Evolutionary conservation across 2,113 vertebrate species (phyloP).

Genomic region (Tricholaema leucomelas): DNA sequence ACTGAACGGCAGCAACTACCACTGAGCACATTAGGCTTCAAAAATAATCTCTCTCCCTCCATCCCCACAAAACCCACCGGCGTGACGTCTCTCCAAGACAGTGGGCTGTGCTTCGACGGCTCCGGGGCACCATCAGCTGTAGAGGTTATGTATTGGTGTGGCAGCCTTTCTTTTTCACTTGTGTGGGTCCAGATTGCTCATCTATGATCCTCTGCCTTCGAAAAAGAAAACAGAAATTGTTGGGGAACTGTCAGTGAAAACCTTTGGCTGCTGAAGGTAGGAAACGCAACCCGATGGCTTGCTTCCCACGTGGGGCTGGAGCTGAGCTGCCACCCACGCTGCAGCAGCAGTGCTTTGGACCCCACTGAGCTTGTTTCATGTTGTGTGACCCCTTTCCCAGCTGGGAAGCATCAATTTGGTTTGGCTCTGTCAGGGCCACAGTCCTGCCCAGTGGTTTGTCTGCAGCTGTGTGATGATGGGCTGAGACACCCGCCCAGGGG

Average conservation of each 20-base stretch:
- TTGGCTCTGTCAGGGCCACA: accelerated
- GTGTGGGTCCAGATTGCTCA: not conserved
- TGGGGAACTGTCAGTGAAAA: not conserved
- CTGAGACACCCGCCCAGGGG: not conserved
- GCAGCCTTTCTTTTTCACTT: not conserved
- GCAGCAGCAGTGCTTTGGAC: not conserved
- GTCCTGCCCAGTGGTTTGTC: not conserved
- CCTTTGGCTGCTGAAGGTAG: not conserved
- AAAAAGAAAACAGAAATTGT: not conserved
- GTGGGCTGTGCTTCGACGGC: not conserved
- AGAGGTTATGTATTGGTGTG: not conserved
- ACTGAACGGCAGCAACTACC: not conserved
- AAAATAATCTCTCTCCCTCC: not conserved
- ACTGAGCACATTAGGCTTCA: not conserved
- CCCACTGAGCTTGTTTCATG: not conserved
- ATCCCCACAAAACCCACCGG: not conserved
- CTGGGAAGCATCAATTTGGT: accelerated
- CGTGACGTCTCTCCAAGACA: not conserved
- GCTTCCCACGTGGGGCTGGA: not conserved
- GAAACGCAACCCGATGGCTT: not conserved
- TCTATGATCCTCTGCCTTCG: not conserved
- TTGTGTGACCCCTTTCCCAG: not conserved
- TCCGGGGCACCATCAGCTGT: not conserved
- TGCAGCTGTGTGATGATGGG: not conserved
- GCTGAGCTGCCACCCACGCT: not conserved